phyloP scores from a whole-genome alignment of 2,113 vertebrate genomes.

The Mirza zaza region DNA sequence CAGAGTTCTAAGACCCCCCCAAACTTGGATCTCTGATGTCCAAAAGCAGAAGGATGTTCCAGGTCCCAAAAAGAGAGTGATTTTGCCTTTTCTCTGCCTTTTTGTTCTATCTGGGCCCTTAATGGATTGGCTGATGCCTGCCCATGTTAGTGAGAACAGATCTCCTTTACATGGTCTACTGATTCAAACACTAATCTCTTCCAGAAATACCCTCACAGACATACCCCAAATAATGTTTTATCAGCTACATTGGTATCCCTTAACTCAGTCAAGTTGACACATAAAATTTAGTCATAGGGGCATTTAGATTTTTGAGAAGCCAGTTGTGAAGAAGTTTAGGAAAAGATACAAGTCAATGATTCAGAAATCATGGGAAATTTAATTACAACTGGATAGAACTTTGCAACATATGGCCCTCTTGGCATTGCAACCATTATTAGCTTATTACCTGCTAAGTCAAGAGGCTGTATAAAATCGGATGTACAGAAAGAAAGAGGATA shows the following conservation, averaged over 20 bases:
- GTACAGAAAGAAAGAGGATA: not conserved
- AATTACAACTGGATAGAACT: not conserved
- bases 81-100: not conserved
- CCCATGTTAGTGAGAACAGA: not conserved
- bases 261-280: not conserved
- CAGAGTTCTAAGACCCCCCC: not conserved
- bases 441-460: not conserved
- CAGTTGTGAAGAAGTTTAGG: not conserved
- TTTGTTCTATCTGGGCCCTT: not conserved
- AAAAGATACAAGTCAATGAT: not conserved
- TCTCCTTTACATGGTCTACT: not conserved
- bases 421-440: not conserved
- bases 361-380: not conserved
- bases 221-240: not conserved
- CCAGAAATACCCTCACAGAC: not conserved
- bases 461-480: not conserved
- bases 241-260: not conserved
- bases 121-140: not conserved
- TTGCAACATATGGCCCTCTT: not conserved
- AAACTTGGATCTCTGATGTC: not conserved
- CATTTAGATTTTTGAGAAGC: not conserved
- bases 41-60: not conserved
- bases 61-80: not conserved
- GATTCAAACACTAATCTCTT: not conserved
- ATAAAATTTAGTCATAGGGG: not conserved